Evolutionary conservation across 2,797 vertebrate species (phyloP), one percentile per base, ranked within the genome.

Genomic region (Parauchenoglanis ngamensis): DNA sequence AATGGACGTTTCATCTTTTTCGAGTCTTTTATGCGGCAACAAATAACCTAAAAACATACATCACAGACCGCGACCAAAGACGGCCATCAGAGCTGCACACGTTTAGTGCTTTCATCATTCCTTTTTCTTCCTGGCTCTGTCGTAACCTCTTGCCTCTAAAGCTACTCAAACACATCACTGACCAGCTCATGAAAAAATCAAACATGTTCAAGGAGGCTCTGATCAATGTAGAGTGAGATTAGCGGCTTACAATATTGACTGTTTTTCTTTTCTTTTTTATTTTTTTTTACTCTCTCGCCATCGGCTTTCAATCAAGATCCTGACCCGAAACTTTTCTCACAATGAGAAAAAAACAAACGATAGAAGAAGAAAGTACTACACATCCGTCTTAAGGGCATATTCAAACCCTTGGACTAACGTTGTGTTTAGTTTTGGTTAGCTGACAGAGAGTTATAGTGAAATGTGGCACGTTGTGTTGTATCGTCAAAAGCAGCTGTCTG

Each of bases 401-500:
- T 25, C 1, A 7, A 75, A 75, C 44, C 12, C 5, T 75, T 49
- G 44, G 40, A 13, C 44, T 49, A 13, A 13, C 4, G 28, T 31
- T 4, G 1, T 44, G 56, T 25, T 80, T 12, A 23, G 31, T 44
- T 80, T 25, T 1, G 13, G 54, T 25, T 40, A 2, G 52, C 54
- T 2, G 17, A 78, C 13, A 28, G n/a, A 23, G 15, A 0, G 28
- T 23, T 57, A 2, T 8, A 8, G 46, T 52, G 25, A 75, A 52
- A 52, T 15, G 46, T 5, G 7, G 7, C 17, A 19, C 31, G 49
- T 57, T 7, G 19, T 25, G 11, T 5, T 59, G 8, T 76, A 15
- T 49, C 11, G 23, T 72, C 15, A 28, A 21, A 76, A 67, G 28
- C 73, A 78, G 73, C 84, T 68, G 73, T 56, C 63, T 85, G 77